Conservation (phyloP, 2,797 vertebrate genomes). For the Pangasius larnaudii region DNA sequence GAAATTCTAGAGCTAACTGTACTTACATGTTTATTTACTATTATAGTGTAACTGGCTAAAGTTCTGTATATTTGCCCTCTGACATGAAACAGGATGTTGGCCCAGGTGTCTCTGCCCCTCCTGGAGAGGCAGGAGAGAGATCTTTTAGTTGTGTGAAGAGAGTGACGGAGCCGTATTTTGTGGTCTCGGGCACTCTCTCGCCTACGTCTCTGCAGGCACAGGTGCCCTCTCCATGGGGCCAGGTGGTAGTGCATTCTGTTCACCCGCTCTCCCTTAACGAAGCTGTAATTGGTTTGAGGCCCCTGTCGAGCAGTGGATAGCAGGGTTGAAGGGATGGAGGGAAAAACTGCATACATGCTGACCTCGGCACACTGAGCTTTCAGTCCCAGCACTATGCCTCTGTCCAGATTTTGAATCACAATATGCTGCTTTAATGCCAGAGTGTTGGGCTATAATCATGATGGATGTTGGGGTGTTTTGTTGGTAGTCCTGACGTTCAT, state of each 20-base stretch:
- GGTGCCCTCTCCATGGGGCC: constrained; percentile 79
- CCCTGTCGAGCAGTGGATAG: constrained; percentile 71
- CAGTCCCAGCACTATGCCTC: neutral
- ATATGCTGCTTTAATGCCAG: neutral
- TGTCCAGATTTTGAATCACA: constrained; percentile 4
- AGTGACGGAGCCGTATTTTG: constrained; percentile 13
- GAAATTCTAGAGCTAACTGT: neutral
- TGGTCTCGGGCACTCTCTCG: constrained; percentile 58
- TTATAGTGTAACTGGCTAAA: neutral
- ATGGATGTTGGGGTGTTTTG: neutral
- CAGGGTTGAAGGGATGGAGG: constrained; percentile 68
- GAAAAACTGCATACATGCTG: constrained; percentile 60
- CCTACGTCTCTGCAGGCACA: constrained; percentile 78
- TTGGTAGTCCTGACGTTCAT: neutral
- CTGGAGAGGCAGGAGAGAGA: constrained; percentile 7
- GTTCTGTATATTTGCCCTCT: neutral
- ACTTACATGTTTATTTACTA: neutral
- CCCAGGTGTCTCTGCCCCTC: neutral
- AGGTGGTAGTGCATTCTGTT: constrained; percentile 79
- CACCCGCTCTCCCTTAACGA: constrained; percentile 80
- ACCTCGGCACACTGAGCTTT: constrained; percentile 54
- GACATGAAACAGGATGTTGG: neutral
- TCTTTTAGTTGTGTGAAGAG: constrained; percentile 26
- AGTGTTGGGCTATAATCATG: neutral
- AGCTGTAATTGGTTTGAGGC: constrained; percentile 82